Evolutionary conservation across 2,888 invertebrate genomes (phyloP), one percentile per base, ranked within the genome.

Genomic region (Corbicula japonica): DNA sequence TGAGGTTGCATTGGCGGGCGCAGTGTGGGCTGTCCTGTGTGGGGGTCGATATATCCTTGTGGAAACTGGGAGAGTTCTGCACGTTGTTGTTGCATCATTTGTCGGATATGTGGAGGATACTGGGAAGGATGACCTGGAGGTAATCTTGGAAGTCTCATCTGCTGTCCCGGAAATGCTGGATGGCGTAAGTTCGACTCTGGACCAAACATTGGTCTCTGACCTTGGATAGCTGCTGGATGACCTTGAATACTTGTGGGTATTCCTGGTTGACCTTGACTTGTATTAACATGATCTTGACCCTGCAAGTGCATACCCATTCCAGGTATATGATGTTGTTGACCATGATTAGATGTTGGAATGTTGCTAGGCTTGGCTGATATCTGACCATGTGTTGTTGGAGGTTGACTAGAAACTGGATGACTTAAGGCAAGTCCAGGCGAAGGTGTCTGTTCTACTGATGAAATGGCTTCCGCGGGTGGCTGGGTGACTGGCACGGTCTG

Each of bases 1-100:
- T 83, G 82, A n/a, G 82, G 82, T 41, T 65, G 41, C 56, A 78
- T 74, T 18, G 82, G 74, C 46, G 76, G 74, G n/a, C 66, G 41
- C 26, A 56, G 50, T 41, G 62, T 74, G 26, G 48, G 28, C 66
- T 73, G 62, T 23, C 71, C 60, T 41, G 48, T 73, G 54, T 75
- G 60, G 5, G 44, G 30, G 44, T 76, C 83, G 71, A 68, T 74
- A 38, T 58, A 75, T 2, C 73, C 61, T 41, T 46, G 50, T n/a
- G 46, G 50, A 18, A 70, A 66, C 48, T 56, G 60, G 28, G 72
- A 54, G 4, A 61, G 44, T n/a, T 44, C 50, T 12, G 66, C 77
- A 35, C 72, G 63, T 35, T 46, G 54, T 38, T 66, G 76, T 34
- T 69, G 79, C 30, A 69, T 54, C 63, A 78, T 62, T 6, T 75